phyloP scores from a whole-genome alignment of 92 coral and sea anemone species.

The Porites lobata region DNA sequence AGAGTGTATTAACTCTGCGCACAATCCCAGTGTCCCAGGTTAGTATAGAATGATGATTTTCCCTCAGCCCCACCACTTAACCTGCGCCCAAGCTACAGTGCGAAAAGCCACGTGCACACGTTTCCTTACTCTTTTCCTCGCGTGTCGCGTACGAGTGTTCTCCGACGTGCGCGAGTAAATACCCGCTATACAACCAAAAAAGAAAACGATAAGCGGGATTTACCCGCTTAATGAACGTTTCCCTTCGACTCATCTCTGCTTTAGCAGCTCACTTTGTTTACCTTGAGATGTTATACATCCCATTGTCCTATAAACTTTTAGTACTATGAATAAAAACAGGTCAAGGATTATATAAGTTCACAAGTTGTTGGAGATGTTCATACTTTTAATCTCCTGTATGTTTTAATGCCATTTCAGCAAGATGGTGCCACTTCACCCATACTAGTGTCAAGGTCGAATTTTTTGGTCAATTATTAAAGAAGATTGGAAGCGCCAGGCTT shows the following conservation, averaged over 20 bases:
- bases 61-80: conserved; percentile 4
- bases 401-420: conserved; percentile 32
- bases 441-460: conserved; percentile 38
- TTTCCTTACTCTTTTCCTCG: background rate
- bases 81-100: background rate
- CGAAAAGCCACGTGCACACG: background rate
- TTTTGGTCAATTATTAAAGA: conserved; percentile 41
- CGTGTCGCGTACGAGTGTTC: background rate
- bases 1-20: conserved; percentile 4
- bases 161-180: no score
- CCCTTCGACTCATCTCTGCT: no score
- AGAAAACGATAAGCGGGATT: no score
- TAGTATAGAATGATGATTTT: conserved; percentile 12
- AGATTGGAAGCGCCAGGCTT: conserved; percentile 50
- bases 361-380: conserved; percentile 13
- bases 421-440: conserved; percentile 55
- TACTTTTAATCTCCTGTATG: background rate
- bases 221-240: no score
- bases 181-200: no score
- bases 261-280: no score
- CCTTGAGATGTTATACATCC: no score
- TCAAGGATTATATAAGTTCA: background rate
- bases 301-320: no score
- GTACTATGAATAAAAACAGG: no score
- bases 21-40: conserved; percentile 37